Base-by-base conservation (phyloP, 1,140 invertebrate genomes). In the Zaprionus tsacasi region DNA sequence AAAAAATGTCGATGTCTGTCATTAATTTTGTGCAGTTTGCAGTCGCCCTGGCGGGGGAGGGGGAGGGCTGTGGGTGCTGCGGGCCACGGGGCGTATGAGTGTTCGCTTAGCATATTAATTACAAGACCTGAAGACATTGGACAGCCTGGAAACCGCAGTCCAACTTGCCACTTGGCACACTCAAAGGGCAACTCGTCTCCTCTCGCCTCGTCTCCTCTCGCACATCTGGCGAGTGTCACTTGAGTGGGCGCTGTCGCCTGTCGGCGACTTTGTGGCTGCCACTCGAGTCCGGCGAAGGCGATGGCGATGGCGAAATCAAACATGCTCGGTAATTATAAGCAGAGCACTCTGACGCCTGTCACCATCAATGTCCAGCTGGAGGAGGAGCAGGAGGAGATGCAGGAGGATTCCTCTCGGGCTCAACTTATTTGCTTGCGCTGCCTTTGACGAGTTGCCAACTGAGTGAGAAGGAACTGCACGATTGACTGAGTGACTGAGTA, bases 11-110 rank as follows among this genome's bases (percentile, higher is more conserved):
- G 69, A 74, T 69, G 72, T 36, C 72, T 52, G 67, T 70, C 72
- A 75, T 75, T 75, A 70, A 75, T 75, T 64, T 70, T 63, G 21
- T 75, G 72, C 67, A 75, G 54, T 64, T 73, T 64, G 54, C 67
- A 63, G 58, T 69, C 25, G n/a, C n/a, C n/a, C n/a, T n/a, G 11
- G 17, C 10, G 21, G 21, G 21, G 21, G 21, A 21, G 21, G 21
- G 21, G 21, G 21, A 2, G 21, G 21, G 40, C 40, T 40, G 38
- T n/a, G 38, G 40, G 45, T 10, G 10, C 45, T 21, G 21, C 21
- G 21, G 2, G 21, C 21, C 21, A 50, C 45, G 45, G 45, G 17
- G 45, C 45, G 45, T 50, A 50, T 50, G 45, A 50, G 45, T 50
- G 36, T 30, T 43, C 56, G 64, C n/a, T 72, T 59, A 72, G 70